These are phyloP conservation scores for Dryococelus australis DNA, from an alignment of 2,888 invertebrate genomes.

Conservation along the genomic window DNA sequence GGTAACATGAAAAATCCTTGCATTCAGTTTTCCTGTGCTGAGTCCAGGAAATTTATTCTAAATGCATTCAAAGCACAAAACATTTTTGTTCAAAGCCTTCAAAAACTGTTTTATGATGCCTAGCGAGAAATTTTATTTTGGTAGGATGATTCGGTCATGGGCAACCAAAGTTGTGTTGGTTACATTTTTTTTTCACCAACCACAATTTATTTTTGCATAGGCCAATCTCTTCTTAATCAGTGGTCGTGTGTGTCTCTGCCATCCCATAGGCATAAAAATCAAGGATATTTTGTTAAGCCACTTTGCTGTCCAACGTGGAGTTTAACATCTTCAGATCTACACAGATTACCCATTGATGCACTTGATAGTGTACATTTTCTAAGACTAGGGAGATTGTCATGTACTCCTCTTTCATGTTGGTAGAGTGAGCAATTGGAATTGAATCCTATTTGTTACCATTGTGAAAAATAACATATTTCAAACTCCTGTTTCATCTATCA, in stretches of 20 bases:
- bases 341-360: slow-evolving; percentile 5
- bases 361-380: neutral
- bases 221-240: neutral
- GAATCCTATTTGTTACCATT: slow-evolving; percentile 39
- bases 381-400: neutral
- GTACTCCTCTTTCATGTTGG: slow-evolving; percentile 24
- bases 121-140: neutral
- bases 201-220: neutral
- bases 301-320: neutral
- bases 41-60: neutral
- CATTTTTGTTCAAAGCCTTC: slow-evolving; percentile 24
- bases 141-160: neutral
- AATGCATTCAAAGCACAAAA: neutral
- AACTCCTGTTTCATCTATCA: slow-evolving; percentile 37
- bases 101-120: neutral
- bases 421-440: slow-evolving; percentile 34
- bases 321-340: neutral
- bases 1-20: neutral
- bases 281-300: slow-evolving; percentile 12
- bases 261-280: neutral
- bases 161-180: neutral
- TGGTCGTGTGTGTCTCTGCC: slow-evolving; percentile 4
- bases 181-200: slow-evolving; percentile 21
- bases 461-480: slow-evolving; percentile 37
- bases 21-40: neutral